Evolutionary conservation across 2,888 invertebrate species (phyloP), one percentile per base, ranked within the genome.

Genomic region (Mechanitis mazaeus): DNA sequence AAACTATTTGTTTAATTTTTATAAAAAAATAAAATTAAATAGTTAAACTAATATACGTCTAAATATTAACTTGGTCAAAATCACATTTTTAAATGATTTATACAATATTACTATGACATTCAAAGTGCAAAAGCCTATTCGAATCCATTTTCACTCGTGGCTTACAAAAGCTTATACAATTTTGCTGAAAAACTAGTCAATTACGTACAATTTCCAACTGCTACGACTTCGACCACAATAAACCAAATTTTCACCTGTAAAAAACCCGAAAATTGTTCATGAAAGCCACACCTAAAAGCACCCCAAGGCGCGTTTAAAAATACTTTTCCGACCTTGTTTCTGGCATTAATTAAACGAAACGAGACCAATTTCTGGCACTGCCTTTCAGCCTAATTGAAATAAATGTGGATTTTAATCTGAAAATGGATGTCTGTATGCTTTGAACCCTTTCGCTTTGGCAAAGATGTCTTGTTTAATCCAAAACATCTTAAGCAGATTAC

Each of bases 161-260:
- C 20, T 20, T 20, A 20, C 20, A 20, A 20, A 20, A 20, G 20
- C 20, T 20, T 20, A 20, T 20, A 20, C 35, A 35, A 35, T 35
- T 35, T 6, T 5, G 35, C 6, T 35, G 31, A 42, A 45, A 56
- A 35, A 46, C 33, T 33, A 56, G 46, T 56, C 11, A 33, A 47
- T 56, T 56, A 56, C 20, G 20, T 56, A 33, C 33, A 46, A 47
- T 46, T 56, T 9, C 47, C 20, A 35, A 35, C 35, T 56, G 33
- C 7, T 46, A 56, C 56, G 45, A 46, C 47, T 47, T 60, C 56
- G 33, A 56, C 38, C 45, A 46, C 55, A 59, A 66, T 66, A 78
- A 80, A 79, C 74, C 79, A 76, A 77, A 76, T 79, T 83, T 77
- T 74, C 81, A 81, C 82, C 79, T 79, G 76, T 75, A 76, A 76